Percentiles rank a stretch among this genome's conserved stretches.
Conservation (phyloP, 1,140 invertebrate species). For the Drosophila sucinea region DNA sequence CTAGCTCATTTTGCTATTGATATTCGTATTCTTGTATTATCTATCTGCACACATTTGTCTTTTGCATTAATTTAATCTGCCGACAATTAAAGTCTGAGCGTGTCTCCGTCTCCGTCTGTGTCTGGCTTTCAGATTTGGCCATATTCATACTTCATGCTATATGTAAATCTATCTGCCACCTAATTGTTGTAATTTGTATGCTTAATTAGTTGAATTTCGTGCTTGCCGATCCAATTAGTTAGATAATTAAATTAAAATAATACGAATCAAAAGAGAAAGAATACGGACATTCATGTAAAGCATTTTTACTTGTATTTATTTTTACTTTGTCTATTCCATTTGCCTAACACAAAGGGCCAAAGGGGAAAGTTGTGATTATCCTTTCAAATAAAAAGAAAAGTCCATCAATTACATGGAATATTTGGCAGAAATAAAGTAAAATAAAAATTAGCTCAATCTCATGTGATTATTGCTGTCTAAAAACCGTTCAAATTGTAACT, state of each 20-base stretch:
- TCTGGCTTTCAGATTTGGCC: slow-evolving; percentile 16
- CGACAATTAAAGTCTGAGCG: slow-evolving; percentile 52
- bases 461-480: too few relatives aligned
- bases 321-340: slow-evolving; percentile 10
- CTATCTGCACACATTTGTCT: slow-evolving; percentile 55
- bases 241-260: slow-evolving; percentile 60
- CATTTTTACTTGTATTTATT: slow-evolving; percentile 33
- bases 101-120: slow-evolving; percentile 12
- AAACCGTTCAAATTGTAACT: not conserved
- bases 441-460: not conserved
- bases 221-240: slow-evolving; percentile 60
- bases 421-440: not conserved
- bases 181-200: slow-evolving; percentile 59
- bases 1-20: slow-evolving; percentile 41
- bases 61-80: slow-evolving; percentile 60
- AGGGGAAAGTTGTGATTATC: not conserved
- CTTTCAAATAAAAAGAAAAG: not conserved
- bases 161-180: slow-evolving; percentile 16
- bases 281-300: slow-evolving; percentile 6
- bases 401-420: not conserved
- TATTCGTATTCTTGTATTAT: slow-evolving; percentile 38
- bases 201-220: slow-evolving; percentile 59
- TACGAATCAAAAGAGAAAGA: slow-evolving; percentile 34
- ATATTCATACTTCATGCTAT: slow-evolving; percentile 15
- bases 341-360: not conserved